Evolutionary conservation across 2,888 invertebrate genomes (phyloP).

Genomic region (Caenorhabditis zanzibari): DNA sequence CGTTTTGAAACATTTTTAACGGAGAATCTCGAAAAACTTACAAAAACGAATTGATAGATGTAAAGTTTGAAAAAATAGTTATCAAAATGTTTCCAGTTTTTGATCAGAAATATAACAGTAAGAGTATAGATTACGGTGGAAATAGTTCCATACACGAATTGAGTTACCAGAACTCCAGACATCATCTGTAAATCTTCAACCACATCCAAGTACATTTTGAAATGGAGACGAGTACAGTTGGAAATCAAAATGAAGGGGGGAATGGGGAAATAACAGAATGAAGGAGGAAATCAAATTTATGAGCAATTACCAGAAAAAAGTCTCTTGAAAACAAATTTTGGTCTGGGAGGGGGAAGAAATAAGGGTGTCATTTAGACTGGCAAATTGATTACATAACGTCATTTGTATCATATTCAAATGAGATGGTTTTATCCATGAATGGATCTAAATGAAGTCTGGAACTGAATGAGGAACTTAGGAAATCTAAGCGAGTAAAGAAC

Average conservation of each 20-base stretch:
- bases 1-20: neutral
- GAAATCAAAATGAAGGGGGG: neutral
- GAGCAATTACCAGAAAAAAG: conserved; percentile 3
- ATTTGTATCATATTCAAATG: neutral
- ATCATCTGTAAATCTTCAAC: conserved; percentile 49
- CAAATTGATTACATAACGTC: neutral
- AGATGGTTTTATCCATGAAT: neutral
- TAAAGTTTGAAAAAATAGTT: conserved; percentile 62
- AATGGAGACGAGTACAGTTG: neutral
- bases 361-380: conserved; percentile 17
- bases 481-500: too few species aligned
- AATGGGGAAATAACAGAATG: neutral
- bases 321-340: conserved; percentile 13
- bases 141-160: conserved; percentile 50
- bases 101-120: conserved; percentile 41
- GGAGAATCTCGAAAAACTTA: neutral
- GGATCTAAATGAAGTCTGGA: conserved; percentile 2
- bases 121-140: conserved; percentile 38
- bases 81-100: conserved; percentile 58
- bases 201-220: conserved; percentile 9
- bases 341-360: neutral
- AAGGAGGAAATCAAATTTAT: conserved; percentile 7
- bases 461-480: neutral
- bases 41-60: conserved; percentile 55
- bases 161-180: conserved; percentile 32